Percentiles rank a stretch among this genome's conserved stretches.
Evolutionary conservation across 1,140 invertebrate genomes (phyloP).

Genomic region (Atta texana): DNA sequence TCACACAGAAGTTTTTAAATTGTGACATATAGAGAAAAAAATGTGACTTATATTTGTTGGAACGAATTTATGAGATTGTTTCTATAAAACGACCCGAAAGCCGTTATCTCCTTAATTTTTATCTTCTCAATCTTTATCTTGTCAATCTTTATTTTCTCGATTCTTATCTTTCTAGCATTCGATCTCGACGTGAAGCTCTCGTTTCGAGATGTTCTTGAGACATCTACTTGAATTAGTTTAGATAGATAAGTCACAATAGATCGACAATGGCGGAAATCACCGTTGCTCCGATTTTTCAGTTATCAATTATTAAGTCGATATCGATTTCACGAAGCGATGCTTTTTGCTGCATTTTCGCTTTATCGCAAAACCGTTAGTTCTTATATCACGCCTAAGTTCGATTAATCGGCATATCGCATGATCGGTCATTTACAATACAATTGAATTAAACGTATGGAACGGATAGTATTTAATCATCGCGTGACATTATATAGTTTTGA

Average conservation of each 20-base stretch:
- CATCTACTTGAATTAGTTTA: slow-evolving; percentile 65
- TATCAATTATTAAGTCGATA: slow-evolving; percentile 58
- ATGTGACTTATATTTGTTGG: not conserved
- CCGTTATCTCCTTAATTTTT: slow-evolving; percentile 34
- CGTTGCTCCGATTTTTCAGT: slow-evolving; percentile 20
- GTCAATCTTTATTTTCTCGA: slow-evolving; percentile 1
- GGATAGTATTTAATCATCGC: slow-evolving; percentile 5
- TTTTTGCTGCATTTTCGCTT: slow-evolving; percentile 30
- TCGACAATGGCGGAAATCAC: slow-evolving; percentile 21
- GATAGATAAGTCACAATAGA: slow-evolving; percentile 51
- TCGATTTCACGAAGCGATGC: slow-evolving; percentile 47
- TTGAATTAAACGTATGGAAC: not conserved
- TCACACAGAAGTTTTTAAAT: not conserved
- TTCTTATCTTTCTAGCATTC: slow-evolving; percentile 48
- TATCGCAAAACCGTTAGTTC: slow-evolving; percentile 15
- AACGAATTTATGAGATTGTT: not conserved
- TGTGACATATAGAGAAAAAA: not conserved
- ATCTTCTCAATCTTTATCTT: not conserved
- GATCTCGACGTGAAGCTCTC: slow-evolving; percentile 41
- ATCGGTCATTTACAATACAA: slow-evolving; percentile 16
- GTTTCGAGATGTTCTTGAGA: slow-evolving; percentile 26
- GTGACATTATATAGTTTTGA: slow-evolving; percentile 17
- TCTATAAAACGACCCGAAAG: slow-evolving; percentile 11
- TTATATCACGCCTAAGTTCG: slow-evolving; percentile 9
- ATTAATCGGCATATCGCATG: slow-evolving; percentile 48